phyloP scores from a whole-genome alignment of 2,113 vertebrate genomes.

The Myotis davidii region DNA sequence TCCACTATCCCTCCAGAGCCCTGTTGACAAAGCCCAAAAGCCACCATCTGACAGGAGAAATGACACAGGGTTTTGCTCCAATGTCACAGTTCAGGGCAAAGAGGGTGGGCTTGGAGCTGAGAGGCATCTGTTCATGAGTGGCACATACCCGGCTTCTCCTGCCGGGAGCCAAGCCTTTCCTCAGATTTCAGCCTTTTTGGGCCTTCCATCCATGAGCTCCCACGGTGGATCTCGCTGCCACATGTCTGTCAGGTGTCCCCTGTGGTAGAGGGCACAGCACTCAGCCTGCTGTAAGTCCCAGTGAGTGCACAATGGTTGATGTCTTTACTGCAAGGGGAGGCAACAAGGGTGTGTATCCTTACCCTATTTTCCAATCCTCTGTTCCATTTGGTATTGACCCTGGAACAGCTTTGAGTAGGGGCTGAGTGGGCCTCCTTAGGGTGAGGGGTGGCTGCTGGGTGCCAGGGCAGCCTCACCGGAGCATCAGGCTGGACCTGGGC shows the following conservation, averaged over 20 bases:
- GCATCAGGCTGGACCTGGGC: neutral
- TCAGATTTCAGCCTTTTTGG: neutral
- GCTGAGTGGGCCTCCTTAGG: neutral
- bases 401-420: neutral
- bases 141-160: rapidly evolving
- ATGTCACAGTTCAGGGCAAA: neutral
- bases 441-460: no score
- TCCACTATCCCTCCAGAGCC: neutral
- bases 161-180: rapidly evolving
- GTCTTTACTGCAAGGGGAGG: neutral
- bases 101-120: neutral
- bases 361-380: neutral
- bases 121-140: neutral
- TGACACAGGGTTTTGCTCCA: no score
- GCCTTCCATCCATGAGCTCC: neutral
- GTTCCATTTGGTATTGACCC: neutral
- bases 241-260: neutral
- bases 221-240: rapidly evolving
- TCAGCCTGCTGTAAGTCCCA: neutral
- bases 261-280: neutral
- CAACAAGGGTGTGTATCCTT: neutral
- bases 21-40: neutral
- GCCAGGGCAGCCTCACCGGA: neutral
- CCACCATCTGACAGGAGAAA: neutral
- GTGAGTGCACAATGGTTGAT: neutral